phyloP scores from a whole-genome alignment of 2,797 vertebrate genomes.

The Megalops cyprinoides region DNA sequence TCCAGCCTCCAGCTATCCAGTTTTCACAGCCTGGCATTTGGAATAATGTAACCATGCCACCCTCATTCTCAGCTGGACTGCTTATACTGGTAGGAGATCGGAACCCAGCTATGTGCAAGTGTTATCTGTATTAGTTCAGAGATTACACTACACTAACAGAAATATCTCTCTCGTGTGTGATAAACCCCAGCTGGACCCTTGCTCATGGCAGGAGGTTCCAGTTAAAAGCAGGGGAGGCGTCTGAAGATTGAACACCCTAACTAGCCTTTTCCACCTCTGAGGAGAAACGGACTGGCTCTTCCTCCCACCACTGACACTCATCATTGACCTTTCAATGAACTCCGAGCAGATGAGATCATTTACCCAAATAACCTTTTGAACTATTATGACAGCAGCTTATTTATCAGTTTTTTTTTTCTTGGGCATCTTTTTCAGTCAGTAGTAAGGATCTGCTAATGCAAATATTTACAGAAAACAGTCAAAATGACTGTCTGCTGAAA shows the following conservation, averaged over 20 bases:
- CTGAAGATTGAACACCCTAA: constrained; percentile 54
- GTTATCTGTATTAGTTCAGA: constrained; percentile 78
- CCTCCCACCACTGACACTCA: constrained; percentile 38
- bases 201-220: constrained; percentile 57
- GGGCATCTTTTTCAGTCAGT: background rate
- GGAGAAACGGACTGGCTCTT: constrained; percentile 51
- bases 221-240: constrained; percentile 54
- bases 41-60: constrained; percentile 70
- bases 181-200: constrained; percentile 71
- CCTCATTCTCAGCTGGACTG: constrained; percentile 74
- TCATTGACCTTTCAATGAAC: constrained; percentile 47
- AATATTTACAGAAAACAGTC: too few species aligned
- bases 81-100: constrained; percentile 80
- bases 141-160: constrained; percentile 79
- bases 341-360: constrained; percentile 59
- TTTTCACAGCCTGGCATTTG: constrained; percentile 61
- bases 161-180: constrained; percentile 68
- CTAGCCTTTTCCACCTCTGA: constrained; percentile 56
- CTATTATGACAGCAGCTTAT: constrained; percentile 23
- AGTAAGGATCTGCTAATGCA: too few species aligned
- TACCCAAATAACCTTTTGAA: constrained; percentile 69
- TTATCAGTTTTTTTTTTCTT: too few species aligned
- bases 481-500: too few species aligned
- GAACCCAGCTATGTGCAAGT: constrained; percentile 74
- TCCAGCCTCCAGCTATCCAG: constrained; percentile 74